Conservation (phyloP, 1,140 invertebrate genomes). For the Ceratosolen solmsi region DNA sequence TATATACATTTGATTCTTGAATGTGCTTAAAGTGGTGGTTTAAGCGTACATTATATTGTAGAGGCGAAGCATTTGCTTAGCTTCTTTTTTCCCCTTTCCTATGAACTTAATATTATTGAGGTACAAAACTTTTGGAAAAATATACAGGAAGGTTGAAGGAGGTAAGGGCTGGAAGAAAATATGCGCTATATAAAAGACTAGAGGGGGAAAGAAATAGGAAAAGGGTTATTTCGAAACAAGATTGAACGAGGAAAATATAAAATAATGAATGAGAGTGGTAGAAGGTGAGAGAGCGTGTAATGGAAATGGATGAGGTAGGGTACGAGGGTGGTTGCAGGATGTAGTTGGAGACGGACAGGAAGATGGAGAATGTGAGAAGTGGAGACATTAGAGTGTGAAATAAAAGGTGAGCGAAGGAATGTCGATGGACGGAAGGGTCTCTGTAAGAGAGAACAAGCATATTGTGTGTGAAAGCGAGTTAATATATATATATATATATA, state of each 20-base stretch:
- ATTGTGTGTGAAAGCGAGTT: neutral
- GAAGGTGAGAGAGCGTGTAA: slow-evolving; percentile 14
- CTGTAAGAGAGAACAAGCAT: neutral
- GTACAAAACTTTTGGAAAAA: neutral
- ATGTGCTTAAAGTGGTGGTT: neutral
- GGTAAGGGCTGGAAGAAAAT: neutral
- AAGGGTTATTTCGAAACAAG: slow-evolving; percentile 7
- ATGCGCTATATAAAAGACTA: neutral
- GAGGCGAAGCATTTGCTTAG: neutral
- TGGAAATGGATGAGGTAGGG: slow-evolving; percentile 28
- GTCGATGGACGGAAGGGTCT: neutral
- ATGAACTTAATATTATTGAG: slow-evolving; percentile 25
- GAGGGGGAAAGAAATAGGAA: neutral
- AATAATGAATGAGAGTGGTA: slow-evolving; percentile 16
- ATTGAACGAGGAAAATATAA: slow-evolving; percentile 9
- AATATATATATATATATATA: no score
- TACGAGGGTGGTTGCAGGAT: neutral
- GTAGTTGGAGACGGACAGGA: slow-evolving; percentile 13
- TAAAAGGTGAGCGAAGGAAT: slow-evolving; percentile 12
- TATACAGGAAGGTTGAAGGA: neutral
- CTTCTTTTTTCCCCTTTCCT: neutral
- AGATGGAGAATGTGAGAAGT: slow-evolving; percentile 36
- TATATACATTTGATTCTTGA: neutral
- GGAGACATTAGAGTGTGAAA: neutral
- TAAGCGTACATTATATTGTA: slow-evolving; percentile 4